Base-by-base conservation (phyloP, 2,113 vertebrate genomes). In the Galeopterus variegatus region DNA sequence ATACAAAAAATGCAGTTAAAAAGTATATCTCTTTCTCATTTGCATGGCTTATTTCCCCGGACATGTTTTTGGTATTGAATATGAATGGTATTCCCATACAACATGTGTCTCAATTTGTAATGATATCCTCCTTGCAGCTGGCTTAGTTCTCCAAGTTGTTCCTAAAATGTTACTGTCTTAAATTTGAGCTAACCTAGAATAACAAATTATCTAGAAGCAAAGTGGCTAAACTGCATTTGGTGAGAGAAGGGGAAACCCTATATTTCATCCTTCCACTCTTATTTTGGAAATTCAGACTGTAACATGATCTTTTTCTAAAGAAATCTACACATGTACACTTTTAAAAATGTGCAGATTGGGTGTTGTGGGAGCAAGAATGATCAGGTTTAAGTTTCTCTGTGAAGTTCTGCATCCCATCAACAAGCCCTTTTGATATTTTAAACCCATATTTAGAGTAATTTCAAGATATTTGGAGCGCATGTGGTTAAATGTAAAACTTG, bases 381-480 rank as follows among this genome's bases (percentile, higher is more conserved):
- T 96, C 23, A 33, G 97, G 93, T 97, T 98, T 97, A 67, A 28
- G 80, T 96, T 97, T 97, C 98, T 97, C 95, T 98, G 96, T 50
- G 89, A 97, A 97, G 97, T 95, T 98, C 98, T 98, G 98, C 94
- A 97, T 98, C 97, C 98, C 95, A 97, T 98, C 98, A 98, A 94
- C n/a, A 81, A 97, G 80, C 2, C 5, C 96, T 96, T 98, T 90
- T 98, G 98, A 98, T 98, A 98, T 96, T 98, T 98, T 97, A 98
- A 99, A 98, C 98, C 98, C 98, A 92, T 97, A 96, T 98, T 99
- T 99, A 99, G 95, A 98, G 96, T 96, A 98, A 98, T 98, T 99
- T 98, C 96, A 98, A 98, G 94, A 97, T 98, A 97, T 98, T 98
- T 98, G 96, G 97, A 98, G 95, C 88, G 92, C 96, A 97, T 95